Evolutionary conservation across 64 coral and sea anemone species (phyloP).

Genomic region (Montipora capricornis): DNA sequence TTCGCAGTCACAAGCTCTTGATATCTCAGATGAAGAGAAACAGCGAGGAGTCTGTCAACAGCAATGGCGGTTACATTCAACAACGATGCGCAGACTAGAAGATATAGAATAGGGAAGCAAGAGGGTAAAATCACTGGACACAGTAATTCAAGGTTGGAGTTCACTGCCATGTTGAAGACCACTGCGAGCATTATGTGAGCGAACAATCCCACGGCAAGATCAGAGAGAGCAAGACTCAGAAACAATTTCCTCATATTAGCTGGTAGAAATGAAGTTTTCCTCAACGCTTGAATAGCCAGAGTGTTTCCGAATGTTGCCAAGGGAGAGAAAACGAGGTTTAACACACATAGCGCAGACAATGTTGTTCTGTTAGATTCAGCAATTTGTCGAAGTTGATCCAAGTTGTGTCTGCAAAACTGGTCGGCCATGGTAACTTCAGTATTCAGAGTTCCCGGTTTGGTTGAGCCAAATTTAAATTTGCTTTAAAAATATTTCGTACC

Average conservation of each 20-base stretch:
- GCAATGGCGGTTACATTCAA: slow-evolving; percentile 17
- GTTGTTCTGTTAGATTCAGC: too few species aligned
- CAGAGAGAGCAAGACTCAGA: too few species aligned
- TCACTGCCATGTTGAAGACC: neutral
- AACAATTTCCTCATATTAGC: neutral
- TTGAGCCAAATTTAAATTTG: too few species aligned
- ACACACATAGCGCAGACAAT: neutral
- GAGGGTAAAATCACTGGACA: neutral
- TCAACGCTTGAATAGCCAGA: neutral
- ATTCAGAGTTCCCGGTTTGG: too few species aligned
- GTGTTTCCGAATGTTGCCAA: neutral
- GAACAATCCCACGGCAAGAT: neutral
- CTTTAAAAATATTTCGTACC: too few species aligned
- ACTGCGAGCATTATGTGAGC: neutral
- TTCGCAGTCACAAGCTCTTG: neutral
- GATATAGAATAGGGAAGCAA: neutral
- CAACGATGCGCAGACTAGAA: neutral
- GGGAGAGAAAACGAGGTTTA: neutral
- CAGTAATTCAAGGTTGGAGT: neutral
- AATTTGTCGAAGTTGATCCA: too few species aligned
- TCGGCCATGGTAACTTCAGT: too few species aligned
- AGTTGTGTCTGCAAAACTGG: too few species aligned
- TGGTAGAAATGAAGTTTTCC: neutral
- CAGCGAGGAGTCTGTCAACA: slow-evolving; percentile 25
- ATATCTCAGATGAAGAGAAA: slow-evolving; percentile 35